Base-by-base conservation (phyloP, 2,888 invertebrate genomes). In the Ptychoptera albimana region DNA sequence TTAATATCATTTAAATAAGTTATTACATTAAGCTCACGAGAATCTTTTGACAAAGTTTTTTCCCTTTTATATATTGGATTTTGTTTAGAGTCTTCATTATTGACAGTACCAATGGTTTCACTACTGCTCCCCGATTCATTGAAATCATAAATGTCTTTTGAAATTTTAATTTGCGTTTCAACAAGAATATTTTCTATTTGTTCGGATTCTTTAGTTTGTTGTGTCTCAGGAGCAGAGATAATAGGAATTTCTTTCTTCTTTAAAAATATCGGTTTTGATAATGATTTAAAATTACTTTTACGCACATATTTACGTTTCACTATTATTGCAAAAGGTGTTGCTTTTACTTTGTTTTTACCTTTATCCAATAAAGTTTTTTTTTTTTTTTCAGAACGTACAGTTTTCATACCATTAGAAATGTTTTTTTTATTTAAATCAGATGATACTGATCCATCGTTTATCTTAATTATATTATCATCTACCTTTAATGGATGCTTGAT, bases 141-240 rank as follows among this genome's bases (percentile, higher is more conserved):
- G 36, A 64, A 64, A 44, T 64, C 64, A 12, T 64, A 64, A 6
- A 64, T 53, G 45, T 63, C 63, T 15, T 48, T 44, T 31, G 46
- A 45, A 16, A 50, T 49, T 14, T 50, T 50, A 42, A 2, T 37
- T 30, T 46, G 43, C 10, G 46, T 34, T n/a, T 50, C 50, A 3
- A 37, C 31, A 1, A 38, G 8, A 34, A 46, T 10, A n/a, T 41
- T 44, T 32, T 32, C n/a, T 11, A 11, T 32, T 32, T 11, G 11
- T 3, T 7, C n/a, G 8, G 23, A 8, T 23, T 36, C 14, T 15
- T 15, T 30, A 13, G 16, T 11, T 31, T 42, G 10, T 12, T 29
- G 8, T 8, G 14, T 12, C 12, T 35, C 30, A 8, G 35, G 34
- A 16, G 35, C 35, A 10, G 30, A 15, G 11, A 13, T 45, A n/a